These are phyloP conservation scores for Channallabes apus DNA, from an alignment of 2,797 vertebrate genomes.

Conservation along the genomic window DNA sequence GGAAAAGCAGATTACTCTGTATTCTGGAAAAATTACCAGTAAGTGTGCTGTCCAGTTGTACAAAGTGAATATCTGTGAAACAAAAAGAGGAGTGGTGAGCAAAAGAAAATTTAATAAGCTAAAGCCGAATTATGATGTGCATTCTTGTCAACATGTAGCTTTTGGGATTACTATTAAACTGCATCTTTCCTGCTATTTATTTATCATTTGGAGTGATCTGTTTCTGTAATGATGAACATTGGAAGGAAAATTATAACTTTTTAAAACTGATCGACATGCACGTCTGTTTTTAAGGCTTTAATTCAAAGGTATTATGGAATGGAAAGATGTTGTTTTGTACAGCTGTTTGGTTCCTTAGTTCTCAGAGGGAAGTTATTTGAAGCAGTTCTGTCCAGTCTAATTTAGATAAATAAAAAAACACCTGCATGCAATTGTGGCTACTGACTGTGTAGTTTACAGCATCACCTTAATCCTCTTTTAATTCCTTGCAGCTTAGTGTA, in stretches of 20 bases:
- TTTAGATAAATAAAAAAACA: not conserved
- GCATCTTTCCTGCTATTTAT: too few relatives aligned
- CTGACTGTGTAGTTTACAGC: not conserved
- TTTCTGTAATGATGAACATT: not conserved
- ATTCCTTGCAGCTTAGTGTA: not conserved
- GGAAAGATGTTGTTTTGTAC: not conserved
- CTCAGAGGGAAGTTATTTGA: not conserved
- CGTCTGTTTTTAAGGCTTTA: not conserved
- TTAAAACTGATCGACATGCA: not conserved
- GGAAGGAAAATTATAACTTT: not conserved
- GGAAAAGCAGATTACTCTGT: too few relatives aligned
- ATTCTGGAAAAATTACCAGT: too few relatives aligned
- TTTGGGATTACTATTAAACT: not conserved
- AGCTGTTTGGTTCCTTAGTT: not conserved
- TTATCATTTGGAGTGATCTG: not conserved
- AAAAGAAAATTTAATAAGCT: not conserved
- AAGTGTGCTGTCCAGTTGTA: not conserved
- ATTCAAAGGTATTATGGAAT: not conserved
- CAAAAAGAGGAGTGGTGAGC: not conserved
- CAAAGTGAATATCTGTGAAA: not conserved
- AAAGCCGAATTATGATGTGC: not conserved
- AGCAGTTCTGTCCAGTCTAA: not conserved
- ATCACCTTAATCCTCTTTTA: not conserved
- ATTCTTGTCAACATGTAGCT: not conserved
- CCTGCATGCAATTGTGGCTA: slow-evolving; percentile 1